These are phyloP conservation scores for Neosalanx taihuensis DNA, from an alignment of 2,797 vertebrate species.

Conservation along the genomic window DNA sequence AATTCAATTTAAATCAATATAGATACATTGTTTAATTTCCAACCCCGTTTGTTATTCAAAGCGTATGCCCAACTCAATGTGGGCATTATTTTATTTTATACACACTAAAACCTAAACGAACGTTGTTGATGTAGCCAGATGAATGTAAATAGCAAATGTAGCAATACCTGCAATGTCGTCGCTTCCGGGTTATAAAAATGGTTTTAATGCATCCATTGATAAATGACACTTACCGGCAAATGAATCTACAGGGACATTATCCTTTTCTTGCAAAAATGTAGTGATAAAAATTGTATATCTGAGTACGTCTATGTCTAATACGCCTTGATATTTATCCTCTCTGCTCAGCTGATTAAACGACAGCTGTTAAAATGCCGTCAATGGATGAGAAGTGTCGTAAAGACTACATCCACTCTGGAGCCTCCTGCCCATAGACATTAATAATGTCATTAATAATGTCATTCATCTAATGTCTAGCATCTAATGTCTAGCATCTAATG, in stretches of 20 bases:
- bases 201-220: slow-evolving; percentile 24
- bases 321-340: slow-evolving; percentile 20
- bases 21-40: not conserved
- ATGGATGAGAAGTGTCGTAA: slow-evolving; percentile 11
- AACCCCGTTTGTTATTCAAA: not conserved
- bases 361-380: slow-evolving; percentile 30
- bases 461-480: no score
- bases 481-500: no score
- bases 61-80: no score
- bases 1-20: not conserved
- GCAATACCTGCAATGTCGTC: slow-evolving; percentile 44
- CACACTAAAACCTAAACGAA: not conserved
- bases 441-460: no score
- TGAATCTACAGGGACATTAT: slow-evolving; percentile 34
- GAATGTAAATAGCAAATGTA: not conserved
- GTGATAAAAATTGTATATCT: not conserved
- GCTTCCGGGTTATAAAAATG: slow-evolving; percentile 53
- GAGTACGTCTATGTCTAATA: slow-evolving; percentile 2
- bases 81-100: not conserved
- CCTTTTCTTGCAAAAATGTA: slow-evolving; percentile 9
- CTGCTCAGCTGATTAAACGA: slow-evolving; percentile 49
- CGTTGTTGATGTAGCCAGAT: not conserved
- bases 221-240: slow-evolving; percentile 29
- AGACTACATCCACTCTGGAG: not conserved
- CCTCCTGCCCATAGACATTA: no score